phyloP scores from a whole-genome alignment of 2,888 invertebrate genomes.

The Heliconius charithonia region DNA sequence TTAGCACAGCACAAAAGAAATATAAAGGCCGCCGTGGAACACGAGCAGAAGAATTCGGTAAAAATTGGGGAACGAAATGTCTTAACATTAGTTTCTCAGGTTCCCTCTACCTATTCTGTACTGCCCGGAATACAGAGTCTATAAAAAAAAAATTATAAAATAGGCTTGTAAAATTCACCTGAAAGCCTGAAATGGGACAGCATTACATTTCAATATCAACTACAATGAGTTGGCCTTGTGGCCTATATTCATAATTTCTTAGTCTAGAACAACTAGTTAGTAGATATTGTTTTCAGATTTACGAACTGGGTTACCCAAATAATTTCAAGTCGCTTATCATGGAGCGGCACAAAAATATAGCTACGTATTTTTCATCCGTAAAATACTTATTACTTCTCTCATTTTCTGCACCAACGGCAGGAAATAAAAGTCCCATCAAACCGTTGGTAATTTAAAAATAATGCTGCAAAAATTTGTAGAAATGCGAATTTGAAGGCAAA shows the following conservation, averaged over 20 bases:
- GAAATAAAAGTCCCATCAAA: conserved; percentile 81
- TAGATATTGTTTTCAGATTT: conserved; percentile 11
- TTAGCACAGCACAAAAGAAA: too few relatives aligned
- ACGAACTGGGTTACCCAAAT: conserved; percentile 26
- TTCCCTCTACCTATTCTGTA: too few relatives aligned
- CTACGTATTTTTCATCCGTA: conserved; percentile 61
- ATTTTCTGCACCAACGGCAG: conserved; percentile 71
- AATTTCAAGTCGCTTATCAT: conserved; percentile 51
- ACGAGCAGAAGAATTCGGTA: too few relatives aligned
- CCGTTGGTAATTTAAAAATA: conserved; percentile 79
- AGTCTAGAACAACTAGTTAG: conserved; percentile 10
- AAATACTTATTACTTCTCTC: conserved; percentile 69
- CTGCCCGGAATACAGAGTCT: too few relatives aligned
- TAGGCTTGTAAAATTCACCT: too few relatives aligned
- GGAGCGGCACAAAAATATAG: conserved; percentile 54
- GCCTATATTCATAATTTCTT: not conserved
- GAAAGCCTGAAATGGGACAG: not conserved
- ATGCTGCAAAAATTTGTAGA: conserved; percentile 75
- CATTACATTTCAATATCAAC: not conserved
- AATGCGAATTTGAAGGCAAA: conserved; percentile 70
- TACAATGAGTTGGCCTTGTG: not conserved
- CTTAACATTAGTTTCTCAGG: too few relatives aligned
- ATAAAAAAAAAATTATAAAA: too few relatives aligned
- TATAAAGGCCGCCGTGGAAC: too few relatives aligned
- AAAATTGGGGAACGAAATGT: too few relatives aligned